Percentiles rank a stretch among this genome's conserved stretches.
Conservation (phyloP, 2,797 vertebrate genomes). For the Microchirus variegatus region DNA sequence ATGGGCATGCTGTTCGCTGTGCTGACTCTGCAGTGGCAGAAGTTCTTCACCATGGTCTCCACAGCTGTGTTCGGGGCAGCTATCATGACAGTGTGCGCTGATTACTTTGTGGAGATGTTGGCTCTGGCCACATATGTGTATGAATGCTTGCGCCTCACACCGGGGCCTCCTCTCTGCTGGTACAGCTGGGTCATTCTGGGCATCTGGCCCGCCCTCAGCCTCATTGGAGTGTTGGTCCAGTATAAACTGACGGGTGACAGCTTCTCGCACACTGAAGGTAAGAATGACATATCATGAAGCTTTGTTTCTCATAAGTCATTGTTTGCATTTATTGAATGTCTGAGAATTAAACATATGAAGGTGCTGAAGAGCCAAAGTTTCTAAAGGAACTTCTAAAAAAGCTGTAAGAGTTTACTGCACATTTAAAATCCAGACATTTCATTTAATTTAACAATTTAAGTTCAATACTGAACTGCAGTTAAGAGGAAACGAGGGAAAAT, state of each 20-base stretch:
- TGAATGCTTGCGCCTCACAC: slow-evolving; percentile 80
- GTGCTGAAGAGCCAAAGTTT: too few relatives aligned
- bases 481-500: too few relatives aligned
- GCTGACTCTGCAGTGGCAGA: slow-evolving; percentile 88
- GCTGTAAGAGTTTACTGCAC: too few relatives aligned
- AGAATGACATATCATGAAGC: slow-evolving; percentile 44
- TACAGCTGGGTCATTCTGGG: slow-evolving; percentile 90
- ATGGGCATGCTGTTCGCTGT: slow-evolving; percentile 88
- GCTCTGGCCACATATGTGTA: slow-evolving; percentile 80
- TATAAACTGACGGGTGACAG: slow-evolving; percentile 88
- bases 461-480: too few relatives aligned
- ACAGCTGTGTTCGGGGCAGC: slow-evolving; percentile 87
- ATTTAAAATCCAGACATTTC: too few relatives aligned
- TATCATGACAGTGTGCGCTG: slow-evolving; percentile 84
- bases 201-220: slow-evolving; percentile 86
- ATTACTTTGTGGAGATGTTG: slow-evolving; percentile 89
- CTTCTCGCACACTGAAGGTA: slow-evolving; percentile 86
- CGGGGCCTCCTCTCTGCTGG: slow-evolving; percentile 85
- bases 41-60: slow-evolving; percentile 85
- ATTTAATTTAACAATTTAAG: too few relatives aligned
- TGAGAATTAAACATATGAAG: too few relatives aligned
- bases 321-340: too few relatives aligned
- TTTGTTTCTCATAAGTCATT: not conserved
- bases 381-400: too few relatives aligned
- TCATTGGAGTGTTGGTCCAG: slow-evolving; percentile 86